phyloP scores from a whole-genome alignment of 1,140 invertebrate genomes.

The Amyelois transitella region DNA sequence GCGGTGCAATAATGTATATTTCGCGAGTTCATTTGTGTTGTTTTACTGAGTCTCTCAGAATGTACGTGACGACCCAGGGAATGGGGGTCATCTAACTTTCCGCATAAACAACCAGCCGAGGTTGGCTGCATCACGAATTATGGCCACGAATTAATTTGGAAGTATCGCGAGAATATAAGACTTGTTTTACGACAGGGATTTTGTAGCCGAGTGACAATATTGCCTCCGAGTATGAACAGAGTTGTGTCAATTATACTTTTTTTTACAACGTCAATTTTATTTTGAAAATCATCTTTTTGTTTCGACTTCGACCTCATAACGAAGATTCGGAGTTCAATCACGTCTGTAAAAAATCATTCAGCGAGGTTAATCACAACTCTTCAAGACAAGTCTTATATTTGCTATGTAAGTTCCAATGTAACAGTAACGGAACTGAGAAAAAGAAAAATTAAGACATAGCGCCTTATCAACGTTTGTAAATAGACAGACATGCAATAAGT shows the following conservation, averaged over 20 bases:
- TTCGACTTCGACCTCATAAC: no score
- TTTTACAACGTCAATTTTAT: no score
- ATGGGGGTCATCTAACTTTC: constrained; percentile 24
- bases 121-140: constrained; percentile 12
- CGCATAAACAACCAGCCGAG: constrained; percentile 22
- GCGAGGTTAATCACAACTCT: no score
- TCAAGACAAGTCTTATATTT: no score
- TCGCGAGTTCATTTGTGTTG: constrained; percentile 18
- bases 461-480: no score
- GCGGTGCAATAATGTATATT: constrained; percentile 18
- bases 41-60: constrained; percentile 12
- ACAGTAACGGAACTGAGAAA: no score
- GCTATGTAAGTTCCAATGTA: no score
- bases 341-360: no score
- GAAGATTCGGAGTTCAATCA: no score
- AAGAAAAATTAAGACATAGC: no score
- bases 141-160: constrained; percentile 12
- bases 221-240: background rate
- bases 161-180: background rate
- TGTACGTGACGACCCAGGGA: constrained; percentile 13
- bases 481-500: no score
- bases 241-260: background rate
- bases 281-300: no score
- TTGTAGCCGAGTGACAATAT: background rate
- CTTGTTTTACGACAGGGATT: background rate